Base-by-base conservation (phyloP, 2,888 invertebrate species). In the Andrena haemorrhoa region DNA sequence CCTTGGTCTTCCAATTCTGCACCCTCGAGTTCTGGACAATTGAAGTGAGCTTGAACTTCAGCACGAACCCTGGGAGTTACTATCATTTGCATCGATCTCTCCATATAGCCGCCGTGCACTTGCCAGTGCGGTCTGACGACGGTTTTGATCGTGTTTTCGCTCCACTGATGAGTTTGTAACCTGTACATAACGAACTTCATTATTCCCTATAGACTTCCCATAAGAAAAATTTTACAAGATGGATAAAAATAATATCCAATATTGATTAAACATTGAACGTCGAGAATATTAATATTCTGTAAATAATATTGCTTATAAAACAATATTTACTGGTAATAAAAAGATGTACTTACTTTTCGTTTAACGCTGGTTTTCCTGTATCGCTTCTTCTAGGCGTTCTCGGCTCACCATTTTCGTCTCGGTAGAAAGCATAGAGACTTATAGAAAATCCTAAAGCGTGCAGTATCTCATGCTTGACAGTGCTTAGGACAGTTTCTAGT, bases 1-100 rank as follows among this genome's bases (percentile, higher is more conserved):
- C 99, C 99, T 94, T 99, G 99, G 94, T 99, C 98, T 94, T 99
- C 99, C 60, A 99, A 94, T 93, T 99, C 99, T 0, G 99, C 99
- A 0, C 99, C 99, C 94, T 99, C 99, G 47, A 99, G 94, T 53
- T 95, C 94, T 0, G 96, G 95, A 92, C 99, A 99, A 93, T 97
- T 96, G 94, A 99, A 99, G 94, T 99, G 98, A 5, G 95, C 95
- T 16, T 98, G 95, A 26, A 97, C 99, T 95, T 99, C 99, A 86
- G 95, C 95, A 5, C 97, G 96, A 0, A 99, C 99, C 71, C 96
- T 95, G 0, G 98, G 98, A 0, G 99, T 99, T 33, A 99, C 98
- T 91, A 98, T 96, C 96, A 98, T 96, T 90, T 97, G 96, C 88
- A 98, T 96, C 2, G 95, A 96, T 87, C 97, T 96, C 64, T 95